Conservation (phyloP, 2,113 vertebrate genomes). For the Actenoides hombroni region DNA sequence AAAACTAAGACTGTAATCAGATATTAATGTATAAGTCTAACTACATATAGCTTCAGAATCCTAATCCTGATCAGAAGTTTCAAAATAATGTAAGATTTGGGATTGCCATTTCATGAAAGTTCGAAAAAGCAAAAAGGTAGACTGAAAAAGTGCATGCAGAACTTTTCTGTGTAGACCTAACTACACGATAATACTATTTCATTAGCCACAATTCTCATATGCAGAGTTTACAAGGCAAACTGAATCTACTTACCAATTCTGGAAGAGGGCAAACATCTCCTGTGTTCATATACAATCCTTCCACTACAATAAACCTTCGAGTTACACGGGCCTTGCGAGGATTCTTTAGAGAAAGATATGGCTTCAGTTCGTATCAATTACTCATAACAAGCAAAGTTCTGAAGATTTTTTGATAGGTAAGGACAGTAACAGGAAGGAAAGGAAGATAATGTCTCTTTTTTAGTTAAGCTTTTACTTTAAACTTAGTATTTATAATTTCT, state of each 20-base stretch:
- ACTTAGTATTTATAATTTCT: neutral
- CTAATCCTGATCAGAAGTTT: neutral
- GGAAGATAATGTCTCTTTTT: neutral
- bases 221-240: neutral
- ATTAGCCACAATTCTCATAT: neutral
- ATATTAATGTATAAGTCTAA: neutral
- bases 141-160: neutral
- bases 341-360: slow-evolving; percentile 72
- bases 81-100: neutral
- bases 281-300: slow-evolving; percentile 94
- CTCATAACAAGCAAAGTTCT: neutral
- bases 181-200: neutral
- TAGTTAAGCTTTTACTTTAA: neutral
- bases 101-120: neutral
- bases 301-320: slow-evolving; percentile 89
- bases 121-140: neutral
- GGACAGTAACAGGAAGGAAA: neutral
- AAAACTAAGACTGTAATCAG: neutral
- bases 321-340: slow-evolving; percentile 95
- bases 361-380: neutral
- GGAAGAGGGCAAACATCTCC: slow-evolving; percentile 92
- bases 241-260: slow-evolving; percentile 83
- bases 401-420: neutral
- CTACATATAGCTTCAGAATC: neutral
- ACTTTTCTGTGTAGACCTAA: neutral